phyloP scores from a whole-genome alignment of 1,140 invertebrate genomes.

The Drosophila ananassae region DNA sequence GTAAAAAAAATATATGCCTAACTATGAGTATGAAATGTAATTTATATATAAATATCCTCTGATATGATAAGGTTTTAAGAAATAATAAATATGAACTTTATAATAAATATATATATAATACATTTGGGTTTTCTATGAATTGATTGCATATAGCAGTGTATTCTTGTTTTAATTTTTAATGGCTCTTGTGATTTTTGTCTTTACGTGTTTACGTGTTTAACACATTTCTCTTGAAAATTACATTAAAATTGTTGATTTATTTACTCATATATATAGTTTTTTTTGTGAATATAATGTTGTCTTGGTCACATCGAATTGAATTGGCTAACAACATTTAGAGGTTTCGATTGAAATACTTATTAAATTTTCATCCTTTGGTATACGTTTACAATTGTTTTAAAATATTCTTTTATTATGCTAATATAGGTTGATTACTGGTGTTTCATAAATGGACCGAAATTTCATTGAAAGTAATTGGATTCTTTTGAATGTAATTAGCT shows the following conservation, averaged over 20 bases:
- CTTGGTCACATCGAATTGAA: slow-evolving; percentile 60
- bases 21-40: background rate
- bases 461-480: slow-evolving; percentile 71
- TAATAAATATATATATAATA: slow-evolving; percentile 44
- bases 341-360: slow-evolving; percentile 51
- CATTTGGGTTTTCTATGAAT: slow-evolving; percentile 38
- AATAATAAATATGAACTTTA: slow-evolving; percentile 36
- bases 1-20: slow-evolving; percentile 1
- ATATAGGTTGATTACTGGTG: slow-evolving; percentile 72
- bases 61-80: slow-evolving; percentile 12
- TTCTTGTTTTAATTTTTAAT: slow-evolving; percentile 16
- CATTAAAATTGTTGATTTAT: slow-evolving; percentile 40
- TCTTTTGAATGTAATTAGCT: slow-evolving; percentile 44
- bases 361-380: slow-evolving; percentile 42
- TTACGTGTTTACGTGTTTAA: slow-evolving; percentile 55
- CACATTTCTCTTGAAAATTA: slow-evolving; percentile 56
- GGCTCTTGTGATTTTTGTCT: slow-evolving; percentile 9
- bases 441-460: slow-evolving; percentile 78
- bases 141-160: slow-evolving; percentile 63
- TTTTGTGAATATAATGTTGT: slow-evolving; percentile 36
- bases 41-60: background rate
- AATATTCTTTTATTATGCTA: slow-evolving; percentile 54
- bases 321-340: slow-evolving; percentile 73
- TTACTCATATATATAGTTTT: slow-evolving; percentile 21
- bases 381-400: slow-evolving; percentile 64